Percentiles rank a stretch among this genome's conserved stretches.
phyloP scores from a whole-genome alignment of 2,888 invertebrate species.

The Hirtodrosophila trivittata region DNA sequence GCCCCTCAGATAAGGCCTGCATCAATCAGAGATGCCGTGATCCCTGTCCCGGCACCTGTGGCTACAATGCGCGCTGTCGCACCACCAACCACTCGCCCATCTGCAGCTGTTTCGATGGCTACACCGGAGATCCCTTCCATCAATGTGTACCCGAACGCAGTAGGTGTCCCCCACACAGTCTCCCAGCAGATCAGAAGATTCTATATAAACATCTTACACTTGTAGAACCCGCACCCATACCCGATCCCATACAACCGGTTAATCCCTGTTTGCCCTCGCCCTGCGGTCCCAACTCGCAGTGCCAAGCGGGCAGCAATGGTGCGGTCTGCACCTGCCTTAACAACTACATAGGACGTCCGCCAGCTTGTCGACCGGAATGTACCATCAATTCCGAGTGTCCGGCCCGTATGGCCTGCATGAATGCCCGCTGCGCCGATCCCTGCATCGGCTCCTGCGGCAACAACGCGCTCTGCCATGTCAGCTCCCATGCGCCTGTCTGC shows the following conservation, averaged over 20 bases:
- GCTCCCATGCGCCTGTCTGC: conserved; percentile 85
- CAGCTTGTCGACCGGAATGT: conserved; percentile 88
- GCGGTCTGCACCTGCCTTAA: conserved; percentile 86
- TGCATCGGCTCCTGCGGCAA: conserved; percentile 89
- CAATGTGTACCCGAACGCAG: conserved; percentile 86
- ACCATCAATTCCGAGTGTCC: conserved; percentile 85
- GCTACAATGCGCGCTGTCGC: conserved; percentile 88
- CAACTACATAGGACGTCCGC: conserved; percentile 87
- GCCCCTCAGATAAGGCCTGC: conserved; percentile 89
- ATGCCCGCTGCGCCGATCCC: conserved; percentile 86
- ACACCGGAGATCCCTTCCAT: conserved; percentile 90
- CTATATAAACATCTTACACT: conserved; percentile 22
- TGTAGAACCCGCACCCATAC: conserved; percentile 67
- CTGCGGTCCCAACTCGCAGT: conserved; percentile 87
- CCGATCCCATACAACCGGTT: conserved; percentile 73
- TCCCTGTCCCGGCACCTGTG: conserved; percentile 91
- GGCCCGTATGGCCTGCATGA: conserved; percentile 85
- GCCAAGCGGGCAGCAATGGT: conserved; percentile 84
- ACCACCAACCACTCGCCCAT: conserved; percentile 91
- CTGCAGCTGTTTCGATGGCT: conserved; percentile 88
- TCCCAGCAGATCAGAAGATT: not conserved
- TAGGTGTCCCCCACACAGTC: conserved; percentile 69
- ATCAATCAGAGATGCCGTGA: conserved; percentile 90
- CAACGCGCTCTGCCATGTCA: conserved; percentile 87
- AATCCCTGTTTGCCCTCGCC: conserved; percentile 88